These are phyloP conservation scores for Pentalonia nigronervosa DNA, from an alignment of 1,140 invertebrate species.

Conservation along the genomic window DNA sequence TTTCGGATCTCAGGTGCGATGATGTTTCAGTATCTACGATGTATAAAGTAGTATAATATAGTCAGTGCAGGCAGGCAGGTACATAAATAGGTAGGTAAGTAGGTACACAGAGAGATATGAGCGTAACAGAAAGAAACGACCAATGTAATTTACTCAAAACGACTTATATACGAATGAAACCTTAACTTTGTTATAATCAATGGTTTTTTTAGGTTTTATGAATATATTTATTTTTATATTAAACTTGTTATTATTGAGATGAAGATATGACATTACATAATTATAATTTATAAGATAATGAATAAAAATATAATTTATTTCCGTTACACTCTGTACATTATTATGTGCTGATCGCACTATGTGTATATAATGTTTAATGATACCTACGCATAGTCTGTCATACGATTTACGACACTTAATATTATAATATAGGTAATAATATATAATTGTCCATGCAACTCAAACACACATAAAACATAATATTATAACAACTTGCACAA, in stretches of 20 bases:
- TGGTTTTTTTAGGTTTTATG: not conserved
- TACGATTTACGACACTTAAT: not conserved
- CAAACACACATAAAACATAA: constrained; percentile 21
- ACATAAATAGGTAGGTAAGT: not conserved
- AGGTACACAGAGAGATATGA: not conserved
- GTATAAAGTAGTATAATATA: not conserved
- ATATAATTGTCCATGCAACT: not conserved
- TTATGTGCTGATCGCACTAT: not conserved
- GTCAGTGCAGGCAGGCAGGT: not conserved
- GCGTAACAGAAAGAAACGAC: not conserved
- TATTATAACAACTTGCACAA: not conserved
- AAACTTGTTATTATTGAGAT: not conserved
- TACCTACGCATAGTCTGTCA: not conserved
- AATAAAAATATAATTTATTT: not conserved
- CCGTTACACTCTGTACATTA: not conserved
- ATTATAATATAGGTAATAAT: not conserved
- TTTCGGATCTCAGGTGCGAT: not conserved
- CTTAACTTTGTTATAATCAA: not conserved
- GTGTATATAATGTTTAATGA: not conserved
- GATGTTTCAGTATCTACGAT: not conserved
- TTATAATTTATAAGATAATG: not conserved
- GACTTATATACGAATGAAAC: not conserved
- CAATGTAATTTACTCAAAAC: not conserved
- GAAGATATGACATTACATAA: not conserved
- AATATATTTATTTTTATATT: not conserved